These are phyloP conservation scores for Corythoichthys intestinalis DNA, from an alignment of 2,113 vertebrate genomes.

Conservation along the genomic window DNA sequence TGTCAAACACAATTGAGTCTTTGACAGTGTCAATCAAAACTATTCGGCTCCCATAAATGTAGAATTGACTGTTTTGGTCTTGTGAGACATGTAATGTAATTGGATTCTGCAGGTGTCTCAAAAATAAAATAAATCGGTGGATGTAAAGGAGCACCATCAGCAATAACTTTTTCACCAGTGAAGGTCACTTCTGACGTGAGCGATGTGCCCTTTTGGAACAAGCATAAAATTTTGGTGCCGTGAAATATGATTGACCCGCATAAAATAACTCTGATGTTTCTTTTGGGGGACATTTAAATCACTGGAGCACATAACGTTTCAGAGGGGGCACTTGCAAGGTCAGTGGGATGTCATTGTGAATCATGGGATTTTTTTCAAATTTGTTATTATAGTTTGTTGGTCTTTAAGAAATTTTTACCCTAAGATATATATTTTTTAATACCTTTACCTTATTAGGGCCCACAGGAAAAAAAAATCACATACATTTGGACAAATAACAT, in stretches of 20 bases:
- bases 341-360: constrained; percentile 36
- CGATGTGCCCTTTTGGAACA: background rate
- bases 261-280: background rate
- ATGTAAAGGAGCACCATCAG: background rate
- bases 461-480: too few species aligned
- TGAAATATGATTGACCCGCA: background rate
- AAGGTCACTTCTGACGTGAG: background rate
- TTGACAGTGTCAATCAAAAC: background rate
- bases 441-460: too few species aligned
- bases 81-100: constrained; percentile 2
- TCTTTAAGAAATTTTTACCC: constrained; percentile 9
- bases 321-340: constrained; percentile 27
- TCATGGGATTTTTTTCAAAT: constrained; percentile 26
- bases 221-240: background rate
- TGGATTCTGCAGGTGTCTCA: constrained; percentile 9
- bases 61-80: constrained; percentile 3
- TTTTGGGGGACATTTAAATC: constrained; percentile 14
- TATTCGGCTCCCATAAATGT: background rate
- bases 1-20: background rate
- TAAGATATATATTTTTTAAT: too few species aligned
- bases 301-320: constrained; percentile 1
- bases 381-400: constrained; percentile 27
- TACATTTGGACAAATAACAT: too few species aligned
- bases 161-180: background rate
- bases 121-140: background rate